Conservation (phyloP, 2,888 invertebrate genomes). For the Chelonus formosanus region DNA sequence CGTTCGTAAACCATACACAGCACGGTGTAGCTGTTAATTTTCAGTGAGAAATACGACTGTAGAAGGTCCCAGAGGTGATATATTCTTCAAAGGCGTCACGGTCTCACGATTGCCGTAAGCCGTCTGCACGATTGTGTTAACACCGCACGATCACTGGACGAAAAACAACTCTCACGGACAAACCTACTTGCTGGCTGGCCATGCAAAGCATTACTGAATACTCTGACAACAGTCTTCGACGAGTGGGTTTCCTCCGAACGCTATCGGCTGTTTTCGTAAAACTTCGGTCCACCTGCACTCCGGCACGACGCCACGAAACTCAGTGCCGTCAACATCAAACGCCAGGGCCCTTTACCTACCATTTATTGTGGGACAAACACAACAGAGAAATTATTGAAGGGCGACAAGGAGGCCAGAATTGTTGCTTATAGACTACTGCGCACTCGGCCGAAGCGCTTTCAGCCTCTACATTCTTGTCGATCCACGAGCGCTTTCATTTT, state of each 20-base stretch:
- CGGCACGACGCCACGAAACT: conserved; percentile 54
- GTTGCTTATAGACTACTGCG: conserved; percentile 31
- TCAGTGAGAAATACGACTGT: conserved; percentile 34
- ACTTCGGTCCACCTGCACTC: conserved; percentile 69
- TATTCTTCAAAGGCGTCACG: conserved; percentile 29
- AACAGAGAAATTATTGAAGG: conserved; percentile 32
- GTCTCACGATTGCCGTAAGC: conserved; percentile 37
- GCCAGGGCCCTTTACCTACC: conserved; percentile 17
- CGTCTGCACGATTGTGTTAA: conserved; percentile 32
- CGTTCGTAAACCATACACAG: conserved; percentile 57
- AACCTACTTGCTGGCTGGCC: conserved; percentile 56
- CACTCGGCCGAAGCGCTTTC: conserved; percentile 21
- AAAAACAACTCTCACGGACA: conserved; percentile 53
- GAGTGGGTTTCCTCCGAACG: conserved; percentile 57
- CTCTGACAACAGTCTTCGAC: conserved; percentile 61
- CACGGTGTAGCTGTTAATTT: conserved; percentile 38
- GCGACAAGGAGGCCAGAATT: conserved; percentile 41
- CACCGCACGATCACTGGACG: conserved; percentile 55
- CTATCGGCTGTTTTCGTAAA: conserved; percentile 61
- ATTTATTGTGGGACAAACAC: conserved; percentile 8
- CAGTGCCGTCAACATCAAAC: conserved; percentile 32
- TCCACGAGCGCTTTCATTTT: conserved; percentile 21
- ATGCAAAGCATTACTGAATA: conserved; percentile 65
- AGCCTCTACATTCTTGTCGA: conserved; percentile 21
- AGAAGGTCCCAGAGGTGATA: conserved; percentile 35